Percentiles rank a stretch among this genome's conserved stretches.
Evolutionary conservation across 2,888 invertebrate species (phyloP).

Genomic region (Tenthredo amoena): DNA sequence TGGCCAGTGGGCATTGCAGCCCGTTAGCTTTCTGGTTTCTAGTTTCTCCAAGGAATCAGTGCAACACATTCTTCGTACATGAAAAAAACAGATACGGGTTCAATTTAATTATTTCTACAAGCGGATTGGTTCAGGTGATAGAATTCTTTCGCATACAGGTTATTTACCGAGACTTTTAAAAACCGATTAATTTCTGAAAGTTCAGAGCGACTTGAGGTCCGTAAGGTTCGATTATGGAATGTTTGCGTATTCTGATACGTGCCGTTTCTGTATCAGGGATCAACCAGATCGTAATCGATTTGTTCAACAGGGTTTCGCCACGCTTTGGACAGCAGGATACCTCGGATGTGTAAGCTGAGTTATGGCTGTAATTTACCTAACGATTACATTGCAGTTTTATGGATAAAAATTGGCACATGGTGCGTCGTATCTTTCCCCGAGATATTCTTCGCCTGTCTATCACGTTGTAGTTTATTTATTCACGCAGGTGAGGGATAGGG

Average conservation of each 20-base stretch:
- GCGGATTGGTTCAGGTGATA: background rate
- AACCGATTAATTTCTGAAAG: background rate
- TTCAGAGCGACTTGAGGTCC: background rate
- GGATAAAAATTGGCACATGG: background rate
- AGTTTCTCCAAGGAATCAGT: background rate
- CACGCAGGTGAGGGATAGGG: background rate
- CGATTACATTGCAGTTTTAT: slow-evolving; percentile 11
- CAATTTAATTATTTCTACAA: background rate
- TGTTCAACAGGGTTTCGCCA: background rate
- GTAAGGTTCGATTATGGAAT: background rate
- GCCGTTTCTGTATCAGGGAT: background rate
- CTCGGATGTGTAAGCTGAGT: background rate
- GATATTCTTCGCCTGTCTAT: background rate
- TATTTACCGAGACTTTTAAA: background rate
- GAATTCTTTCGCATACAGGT: background rate
- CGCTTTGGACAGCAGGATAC: background rate
- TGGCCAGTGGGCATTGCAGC: background rate
- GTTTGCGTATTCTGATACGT: background rate
- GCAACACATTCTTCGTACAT: background rate
- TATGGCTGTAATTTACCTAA: background rate
- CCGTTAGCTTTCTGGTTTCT: background rate
- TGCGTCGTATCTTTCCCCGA: background rate
- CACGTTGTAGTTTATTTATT: background rate
- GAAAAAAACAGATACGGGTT: background rate
- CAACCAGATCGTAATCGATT: background rate